A percentile compares a stretch with the other conserved stretches of the same genome.
phyloP scores from a whole-genome alignment of 2,797 vertebrate genomes.

The Falco cherrug region DNA sequence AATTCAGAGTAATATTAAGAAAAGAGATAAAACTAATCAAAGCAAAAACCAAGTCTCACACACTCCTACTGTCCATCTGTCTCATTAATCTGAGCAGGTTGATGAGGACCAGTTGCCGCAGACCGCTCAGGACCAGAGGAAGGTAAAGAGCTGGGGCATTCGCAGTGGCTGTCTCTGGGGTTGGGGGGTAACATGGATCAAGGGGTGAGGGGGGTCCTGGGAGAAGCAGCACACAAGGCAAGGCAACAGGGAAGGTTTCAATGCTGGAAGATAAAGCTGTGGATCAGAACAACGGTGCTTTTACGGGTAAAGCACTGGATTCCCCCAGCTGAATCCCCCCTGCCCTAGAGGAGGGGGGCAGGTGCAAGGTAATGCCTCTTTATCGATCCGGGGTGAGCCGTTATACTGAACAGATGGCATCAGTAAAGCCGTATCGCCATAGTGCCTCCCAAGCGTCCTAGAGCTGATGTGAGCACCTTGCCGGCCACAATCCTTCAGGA shows the following conservation, averaged over 20 bases:
- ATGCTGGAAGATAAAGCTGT: background rate
- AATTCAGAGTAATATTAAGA: background rate
- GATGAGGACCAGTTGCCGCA: background rate
- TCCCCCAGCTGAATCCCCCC: background rate
- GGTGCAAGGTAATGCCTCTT: background rate
- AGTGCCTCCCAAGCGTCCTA: too few species aligned
- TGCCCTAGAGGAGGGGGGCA: background rate
- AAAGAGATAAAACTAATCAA: background rate
- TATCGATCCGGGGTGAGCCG: background rate
- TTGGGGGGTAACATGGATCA: background rate
- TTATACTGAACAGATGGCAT: rapidly evolving
- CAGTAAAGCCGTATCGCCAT: background rate
- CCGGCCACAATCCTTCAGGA: background rate
- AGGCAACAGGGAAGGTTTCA: background rate
- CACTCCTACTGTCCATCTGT: background rate
- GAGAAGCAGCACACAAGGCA: background rate
- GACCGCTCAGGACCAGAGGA: background rate
- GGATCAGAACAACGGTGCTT: background rate
- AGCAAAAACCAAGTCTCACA: background rate
- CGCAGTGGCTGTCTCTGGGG: rapidly evolving
- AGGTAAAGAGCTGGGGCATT: background rate
- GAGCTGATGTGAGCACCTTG: background rate
- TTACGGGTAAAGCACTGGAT: background rate
- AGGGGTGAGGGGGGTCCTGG: background rate
- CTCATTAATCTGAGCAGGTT: background rate